Base-by-base conservation (phyloP, 2,888 invertebrate genomes). In the Osedax fenrisi region DNA sequence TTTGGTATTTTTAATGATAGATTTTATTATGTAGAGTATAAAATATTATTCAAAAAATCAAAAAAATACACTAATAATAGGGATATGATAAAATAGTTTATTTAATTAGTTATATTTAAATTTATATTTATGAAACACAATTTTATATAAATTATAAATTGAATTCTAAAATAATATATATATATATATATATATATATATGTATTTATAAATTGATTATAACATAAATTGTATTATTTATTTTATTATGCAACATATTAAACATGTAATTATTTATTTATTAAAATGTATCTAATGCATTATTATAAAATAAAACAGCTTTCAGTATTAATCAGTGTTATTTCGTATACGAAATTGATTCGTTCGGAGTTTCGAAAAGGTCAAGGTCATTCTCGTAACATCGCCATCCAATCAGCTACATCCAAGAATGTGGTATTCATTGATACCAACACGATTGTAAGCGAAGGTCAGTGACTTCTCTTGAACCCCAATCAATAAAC, bases 121-220 rank as follows among this genome's bases (percentile, higher is more conserved):
- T n/a, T n/a, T n/a, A n/a, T n/a, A n/a, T n/a, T n/a, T n/a, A n/a
- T n/a, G n/a, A n/a, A n/a, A n/a, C n/a, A n/a, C n/a, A n/a, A n/a
- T n/a, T n/a, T n/a, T n/a, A n/a, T n/a, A n/a, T n/a, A n/a, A n/a
- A n/a, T n/a, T 56, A 56, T 56, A 56, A 17, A 56, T 56, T 17
- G 13, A 56, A 0, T 17, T 0, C 13, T 56, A 56, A 17, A 56
- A 17, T 17, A 17, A 56, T 56, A 56, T 56, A 56, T 56, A 56
- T 56, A 56, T 56, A 56, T 56, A 56, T 56, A 56, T 56, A 56
- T 56, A 56, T 56, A 56, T 56, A 56, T 56, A 56, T 56, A 56
- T 56, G n/a, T 56, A 56, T 56, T 17, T 56, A 56, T 56, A 56
- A 17, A 56, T 56, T 17, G 13, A 56, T 56, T 17, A 17, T 17